A percentile compares a stretch with the other conserved stretches of the same genome.
phyloP scores from a whole-genome alignment of 2,888 invertebrate species.

The Acleris holmiana region DNA sequence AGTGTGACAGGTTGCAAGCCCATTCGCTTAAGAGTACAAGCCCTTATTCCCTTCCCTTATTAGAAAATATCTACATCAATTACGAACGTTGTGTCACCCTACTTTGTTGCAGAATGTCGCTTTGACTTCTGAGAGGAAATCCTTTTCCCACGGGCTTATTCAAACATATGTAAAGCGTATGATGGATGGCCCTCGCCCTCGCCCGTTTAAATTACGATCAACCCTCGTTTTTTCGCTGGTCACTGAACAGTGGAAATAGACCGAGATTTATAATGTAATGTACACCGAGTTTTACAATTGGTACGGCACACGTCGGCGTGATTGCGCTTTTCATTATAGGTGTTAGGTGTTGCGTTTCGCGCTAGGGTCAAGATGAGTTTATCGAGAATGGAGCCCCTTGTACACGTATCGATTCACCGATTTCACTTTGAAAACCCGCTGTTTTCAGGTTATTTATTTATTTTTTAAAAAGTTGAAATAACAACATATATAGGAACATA shows the following conservation, averaged over 20 bases:
- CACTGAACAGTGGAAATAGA: slow-evolving; percentile 61
- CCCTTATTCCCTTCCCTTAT: too few relatives aligned
- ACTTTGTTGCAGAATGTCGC: slow-evolving; percentile 65
- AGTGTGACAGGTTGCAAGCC: too few relatives aligned
- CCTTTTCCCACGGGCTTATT: slow-evolving; percentile 85
- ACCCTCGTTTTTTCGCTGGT: slow-evolving; percentile 78
- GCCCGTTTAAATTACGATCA: slow-evolving; percentile 81
- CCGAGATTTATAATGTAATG: slow-evolving; percentile 81
- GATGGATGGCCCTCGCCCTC: slow-evolving; percentile 81
- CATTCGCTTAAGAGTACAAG: too few relatives aligned
- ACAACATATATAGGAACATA: too few relatives aligned
- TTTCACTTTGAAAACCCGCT: too few relatives aligned
- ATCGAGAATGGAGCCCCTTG: too few relatives aligned
- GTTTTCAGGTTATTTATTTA: too few relatives aligned
- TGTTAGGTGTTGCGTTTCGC: slow-evolving; percentile 55
- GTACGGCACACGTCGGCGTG: slow-evolving; percentile 74
- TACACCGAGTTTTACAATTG: slow-evolving; percentile 72
- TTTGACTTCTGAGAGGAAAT: slow-evolving; percentile 83
- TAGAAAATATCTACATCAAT: too few relatives aligned
- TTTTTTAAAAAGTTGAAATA: too few relatives aligned
- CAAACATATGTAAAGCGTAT: slow-evolving; percentile 86
- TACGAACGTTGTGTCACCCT: slow-evolving; percentile 54
- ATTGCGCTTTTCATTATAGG: slow-evolving; percentile 77
- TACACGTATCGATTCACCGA: too few relatives aligned
- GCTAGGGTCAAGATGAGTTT: too few relatives aligned